These are phyloP conservation scores for Platyura marginata DNA, from an alignment of 1,140 invertebrate species.

Conservation along the genomic window DNA sequence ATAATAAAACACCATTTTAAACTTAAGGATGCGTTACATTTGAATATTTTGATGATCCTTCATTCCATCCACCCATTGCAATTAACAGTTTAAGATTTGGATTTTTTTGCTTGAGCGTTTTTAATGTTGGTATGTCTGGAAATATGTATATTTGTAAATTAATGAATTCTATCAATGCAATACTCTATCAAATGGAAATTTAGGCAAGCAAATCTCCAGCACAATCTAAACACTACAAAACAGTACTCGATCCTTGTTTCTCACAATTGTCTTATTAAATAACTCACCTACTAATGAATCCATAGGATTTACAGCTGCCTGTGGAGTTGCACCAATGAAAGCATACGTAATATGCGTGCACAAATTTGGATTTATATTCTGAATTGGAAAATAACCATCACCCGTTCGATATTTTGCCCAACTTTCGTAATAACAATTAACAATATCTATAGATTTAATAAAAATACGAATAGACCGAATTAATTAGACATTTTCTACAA, in stretches of 20 bases:
- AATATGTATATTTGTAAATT: too few relatives aligned
- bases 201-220: neutral
- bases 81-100: slow-evolving; percentile 45
- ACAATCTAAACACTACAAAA: neutral
- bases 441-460: slow-evolving; percentile 18
- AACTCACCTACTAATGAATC: slow-evolving; percentile 27
- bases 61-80: slow-evolving; percentile 53
- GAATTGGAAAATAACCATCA: slow-evolving; percentile 36
- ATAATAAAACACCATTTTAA: too few relatives aligned
- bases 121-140: slow-evolving; percentile 31
- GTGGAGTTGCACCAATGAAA: slow-evolving; percentile 34
- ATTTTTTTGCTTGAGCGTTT: slow-evolving; percentile 33
- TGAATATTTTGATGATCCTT: slow-evolving; percentile 28
- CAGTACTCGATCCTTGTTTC: neutral
- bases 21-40: too few relatives aligned
- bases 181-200: neutral
- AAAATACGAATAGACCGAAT: too few relatives aligned
- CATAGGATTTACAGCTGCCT: slow-evolving; percentile 26
- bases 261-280: slow-evolving; percentile 6
- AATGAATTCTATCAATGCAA: too few relatives aligned
- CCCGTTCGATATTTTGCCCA: slow-evolving; percentile 45
- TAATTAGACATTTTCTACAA: too few relatives aligned
- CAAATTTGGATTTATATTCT: slow-evolving; percentile 37
- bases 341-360: slow-evolving; percentile 50
- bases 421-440: slow-evolving; percentile 45